Percentiles rank a stretch among this genome's conserved stretches.
Evolutionary conservation across 1,140 invertebrate species (phyloP).

Genomic region (Ridgeia piscesae): DNA sequence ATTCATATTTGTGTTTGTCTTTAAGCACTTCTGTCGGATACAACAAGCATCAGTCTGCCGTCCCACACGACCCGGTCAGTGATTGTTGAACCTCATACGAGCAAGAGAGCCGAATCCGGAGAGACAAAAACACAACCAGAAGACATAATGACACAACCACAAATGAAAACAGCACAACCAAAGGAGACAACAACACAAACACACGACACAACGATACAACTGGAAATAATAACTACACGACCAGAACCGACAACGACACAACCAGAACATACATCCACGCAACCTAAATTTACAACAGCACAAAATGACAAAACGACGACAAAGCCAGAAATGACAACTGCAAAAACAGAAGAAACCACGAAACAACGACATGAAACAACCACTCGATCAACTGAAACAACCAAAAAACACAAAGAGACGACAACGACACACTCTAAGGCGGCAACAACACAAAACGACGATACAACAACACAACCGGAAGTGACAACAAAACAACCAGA

Average conservation of each 20-base stretch:
- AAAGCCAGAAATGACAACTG: not conserved
- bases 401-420: not conserved
- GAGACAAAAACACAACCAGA: no score
- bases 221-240: not conserved
- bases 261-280: not conserved
- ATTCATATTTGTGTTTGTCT: not conserved
- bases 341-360: not conserved
- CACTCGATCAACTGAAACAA: not conserved
- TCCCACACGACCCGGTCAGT: not conserved
- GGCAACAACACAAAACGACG: not conserved
- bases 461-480: not conserved
- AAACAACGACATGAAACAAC: not conserved
- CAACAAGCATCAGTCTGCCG: not conserved
- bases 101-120: no score
- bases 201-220: no score
- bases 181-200: no score
- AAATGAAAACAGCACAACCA: no score
- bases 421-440: not conserved
- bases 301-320: not conserved
- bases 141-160: no score
- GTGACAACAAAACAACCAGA: not conserved
- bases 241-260: not conserved
- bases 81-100: no score
- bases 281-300: not conserved
- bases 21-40: not conserved